Conservation (phyloP, 1,140 invertebrate species). For the Drosophila nannoptera region DNA sequence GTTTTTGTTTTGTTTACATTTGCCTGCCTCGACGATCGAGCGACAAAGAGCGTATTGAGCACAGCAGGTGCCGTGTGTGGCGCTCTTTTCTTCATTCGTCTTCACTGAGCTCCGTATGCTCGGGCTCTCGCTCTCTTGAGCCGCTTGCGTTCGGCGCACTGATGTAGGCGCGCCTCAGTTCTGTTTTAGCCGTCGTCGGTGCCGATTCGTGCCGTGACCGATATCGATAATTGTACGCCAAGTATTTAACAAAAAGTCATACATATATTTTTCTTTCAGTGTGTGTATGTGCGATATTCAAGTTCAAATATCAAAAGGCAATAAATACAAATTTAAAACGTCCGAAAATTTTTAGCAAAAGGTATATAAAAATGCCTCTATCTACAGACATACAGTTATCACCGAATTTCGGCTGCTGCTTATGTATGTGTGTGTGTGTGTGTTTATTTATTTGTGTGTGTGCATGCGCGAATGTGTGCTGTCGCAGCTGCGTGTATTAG, state of each 20-base stretch:
- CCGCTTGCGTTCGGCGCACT: constrained; percentile 44
- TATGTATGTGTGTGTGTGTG: constrained; percentile 21
- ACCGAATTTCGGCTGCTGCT: constrained; percentile 19
- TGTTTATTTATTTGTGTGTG: not conserved
- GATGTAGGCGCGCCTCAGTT: constrained; percentile 53
- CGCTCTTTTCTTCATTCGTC: constrained; percentile 33
- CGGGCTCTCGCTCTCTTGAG: constrained; percentile 34
- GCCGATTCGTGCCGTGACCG: constrained; percentile 68
- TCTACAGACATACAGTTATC: constrained; percentile 31
- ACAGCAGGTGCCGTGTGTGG: constrained; percentile 39
- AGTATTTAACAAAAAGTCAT: constrained; percentile 24
- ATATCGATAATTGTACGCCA: constrained; percentile 51
- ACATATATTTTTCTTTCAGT: constrained; percentile 39
- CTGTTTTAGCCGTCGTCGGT: constrained; percentile 70
- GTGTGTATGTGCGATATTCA: constrained; percentile 41
- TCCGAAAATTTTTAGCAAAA: constrained; percentile 51
- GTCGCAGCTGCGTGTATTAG: constrained; percentile 45
- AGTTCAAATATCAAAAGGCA: constrained; percentile 68
- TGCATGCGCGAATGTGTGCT: constrained; percentile 14
- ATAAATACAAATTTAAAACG: constrained; percentile 51
- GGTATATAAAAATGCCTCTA: constrained; percentile 33
- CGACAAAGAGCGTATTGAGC: constrained; percentile 40
- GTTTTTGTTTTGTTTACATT: constrained; percentile 68
- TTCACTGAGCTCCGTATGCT: not conserved
- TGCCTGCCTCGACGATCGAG: constrained; percentile 49